These are phyloP conservation scores for Psettodes erumei DNA, from an alignment of 2,113 vertebrate genomes.

Conservation along the genomic window DNA sequence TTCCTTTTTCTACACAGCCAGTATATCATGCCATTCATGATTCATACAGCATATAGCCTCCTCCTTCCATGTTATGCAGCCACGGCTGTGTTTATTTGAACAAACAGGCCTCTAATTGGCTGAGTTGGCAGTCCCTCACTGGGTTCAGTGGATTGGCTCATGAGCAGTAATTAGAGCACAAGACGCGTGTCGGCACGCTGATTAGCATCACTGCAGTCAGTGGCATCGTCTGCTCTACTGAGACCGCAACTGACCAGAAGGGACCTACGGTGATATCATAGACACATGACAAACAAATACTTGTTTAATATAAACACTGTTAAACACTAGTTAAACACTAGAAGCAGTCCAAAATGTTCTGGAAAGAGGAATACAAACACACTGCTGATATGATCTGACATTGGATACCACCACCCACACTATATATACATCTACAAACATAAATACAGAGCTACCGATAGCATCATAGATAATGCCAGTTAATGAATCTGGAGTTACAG, in stretches of 20 bases:
- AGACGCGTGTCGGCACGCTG: slow-evolving; percentile 4
- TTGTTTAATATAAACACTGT: too few relatives aligned
- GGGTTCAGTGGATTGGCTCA: slow-evolving; percentile 28
- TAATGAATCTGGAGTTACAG: not conserved
- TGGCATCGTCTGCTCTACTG: slow-evolving; percentile 1
- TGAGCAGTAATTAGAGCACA: slow-evolving; percentile 22
- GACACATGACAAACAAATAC: not conserved
- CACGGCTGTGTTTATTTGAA: slow-evolving; percentile 31
- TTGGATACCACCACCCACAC: not conserved
- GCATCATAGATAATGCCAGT: not conserved
- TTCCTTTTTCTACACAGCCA: slow-evolving; percentile 7
- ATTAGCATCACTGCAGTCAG: slow-evolving; percentile 14
- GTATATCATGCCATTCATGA: slow-evolving; percentile 25
- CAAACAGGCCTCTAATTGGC: slow-evolving; percentile 44
- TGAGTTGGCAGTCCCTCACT: not conserved
- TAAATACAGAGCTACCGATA: not conserved
- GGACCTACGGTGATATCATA: not conserved
- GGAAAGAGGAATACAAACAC: not conserved
- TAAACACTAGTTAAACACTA: too few relatives aligned
- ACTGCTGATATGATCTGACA: not conserved
- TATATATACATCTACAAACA: not conserved
- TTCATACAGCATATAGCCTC: slow-evolving; percentile 18
- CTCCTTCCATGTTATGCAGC: slow-evolving; percentile 3
- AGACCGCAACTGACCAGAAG: not conserved
- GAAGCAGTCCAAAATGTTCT: not conserved